Conservation (phyloP, 2,797 vertebrate genomes). For the Enteromius radiatus region DNA sequence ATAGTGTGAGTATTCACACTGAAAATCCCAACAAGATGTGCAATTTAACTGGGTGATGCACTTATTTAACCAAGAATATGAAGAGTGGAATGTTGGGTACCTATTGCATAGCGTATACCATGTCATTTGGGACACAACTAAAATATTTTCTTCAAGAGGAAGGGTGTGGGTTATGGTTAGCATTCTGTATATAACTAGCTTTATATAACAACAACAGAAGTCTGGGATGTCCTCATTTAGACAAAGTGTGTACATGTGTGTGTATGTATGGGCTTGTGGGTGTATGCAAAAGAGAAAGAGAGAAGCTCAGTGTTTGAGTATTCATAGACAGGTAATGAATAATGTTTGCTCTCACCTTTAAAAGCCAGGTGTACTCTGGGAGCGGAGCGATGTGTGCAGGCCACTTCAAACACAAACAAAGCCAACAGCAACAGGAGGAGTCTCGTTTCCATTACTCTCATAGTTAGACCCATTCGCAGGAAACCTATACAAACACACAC, state of each 20-base stretch:
- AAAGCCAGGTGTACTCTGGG: conserved; percentile 80
- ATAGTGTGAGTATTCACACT: neutral
- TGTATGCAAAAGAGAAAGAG: conserved; percentile 42
- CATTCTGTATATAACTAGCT: neutral
- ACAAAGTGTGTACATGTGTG: conserved; percentile 23
- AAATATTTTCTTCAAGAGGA: conserved; percentile 9
- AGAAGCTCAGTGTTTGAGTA: conserved; percentile 22
- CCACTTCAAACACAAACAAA: conserved; percentile 74
- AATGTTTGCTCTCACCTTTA: conserved; percentile 75
- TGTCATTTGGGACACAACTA: conserved; percentile 6
- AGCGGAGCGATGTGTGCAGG: conserved; percentile 74
- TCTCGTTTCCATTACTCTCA: conserved; percentile 72
- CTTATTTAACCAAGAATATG: neutral
- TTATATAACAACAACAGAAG: conserved; percentile 11
- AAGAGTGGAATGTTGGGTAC: neutral
- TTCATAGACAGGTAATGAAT: conserved; percentile 34
- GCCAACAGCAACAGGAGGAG: conserved; percentile 73
- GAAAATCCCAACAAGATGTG: neutral
- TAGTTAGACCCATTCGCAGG: conserved; percentile 62
- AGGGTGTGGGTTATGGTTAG: conserved; percentile 20
- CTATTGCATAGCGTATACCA: neutral
- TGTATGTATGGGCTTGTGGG: neutral
- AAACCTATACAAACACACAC: conserved; percentile 75
- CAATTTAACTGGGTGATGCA: neutral
- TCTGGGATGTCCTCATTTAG: neutral